phyloP scores from a whole-genome alignment of 2,888 invertebrate genomes.

The Drosophila histrio region DNA sequence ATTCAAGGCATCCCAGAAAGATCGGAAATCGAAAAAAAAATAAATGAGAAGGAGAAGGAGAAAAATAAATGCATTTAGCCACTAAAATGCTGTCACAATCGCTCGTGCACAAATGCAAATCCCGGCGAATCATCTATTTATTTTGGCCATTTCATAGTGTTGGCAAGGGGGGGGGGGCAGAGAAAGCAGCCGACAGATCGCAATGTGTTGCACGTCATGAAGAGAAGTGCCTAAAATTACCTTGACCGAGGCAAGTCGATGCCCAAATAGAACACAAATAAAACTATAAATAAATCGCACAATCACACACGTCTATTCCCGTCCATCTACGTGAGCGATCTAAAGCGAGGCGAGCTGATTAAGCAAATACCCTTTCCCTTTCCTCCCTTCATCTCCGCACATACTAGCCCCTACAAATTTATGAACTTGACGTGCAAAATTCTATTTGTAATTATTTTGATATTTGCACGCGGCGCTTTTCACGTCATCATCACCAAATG shows the following conservation, averaged over 20 bases:
- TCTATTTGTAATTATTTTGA: conserved; percentile 67
- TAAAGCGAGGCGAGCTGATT: conserved; percentile 67
- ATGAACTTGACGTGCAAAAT: conserved; percentile 76
- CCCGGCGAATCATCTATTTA: conserved; percentile 27
- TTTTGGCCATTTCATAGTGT: conserved; percentile 20
- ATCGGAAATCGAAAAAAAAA: conserved; percentile 28
- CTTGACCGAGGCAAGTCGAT: conserved; percentile 64
- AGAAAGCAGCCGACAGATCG: not conserved
- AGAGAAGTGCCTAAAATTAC: conserved; percentile 59
- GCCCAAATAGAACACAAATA: conserved; percentile 52
- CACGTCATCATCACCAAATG: conserved; percentile 55
- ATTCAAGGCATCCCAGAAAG: conserved; percentile 56
- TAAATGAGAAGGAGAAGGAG: not conserved
- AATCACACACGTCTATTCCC: conserved; percentile 35
- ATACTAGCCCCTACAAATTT: conserved; percentile 41
- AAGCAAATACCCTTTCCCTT: conserved; percentile 35
- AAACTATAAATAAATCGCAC: conserved; percentile 52
- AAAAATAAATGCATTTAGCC: conserved; percentile 24
- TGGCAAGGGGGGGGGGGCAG: not conserved
- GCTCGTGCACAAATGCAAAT: conserved; percentile 22
- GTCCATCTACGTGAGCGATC: conserved; percentile 59
- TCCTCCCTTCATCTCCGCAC: not conserved
- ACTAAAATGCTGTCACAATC: conserved; percentile 34
- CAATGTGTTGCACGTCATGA: conserved; percentile 55
- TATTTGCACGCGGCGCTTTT: conserved; percentile 70